These are phyloP conservation scores for Marcusenius ussheri DNA, from an alignment of 2,113 vertebrate species.

Conservation along the genomic window DNA sequence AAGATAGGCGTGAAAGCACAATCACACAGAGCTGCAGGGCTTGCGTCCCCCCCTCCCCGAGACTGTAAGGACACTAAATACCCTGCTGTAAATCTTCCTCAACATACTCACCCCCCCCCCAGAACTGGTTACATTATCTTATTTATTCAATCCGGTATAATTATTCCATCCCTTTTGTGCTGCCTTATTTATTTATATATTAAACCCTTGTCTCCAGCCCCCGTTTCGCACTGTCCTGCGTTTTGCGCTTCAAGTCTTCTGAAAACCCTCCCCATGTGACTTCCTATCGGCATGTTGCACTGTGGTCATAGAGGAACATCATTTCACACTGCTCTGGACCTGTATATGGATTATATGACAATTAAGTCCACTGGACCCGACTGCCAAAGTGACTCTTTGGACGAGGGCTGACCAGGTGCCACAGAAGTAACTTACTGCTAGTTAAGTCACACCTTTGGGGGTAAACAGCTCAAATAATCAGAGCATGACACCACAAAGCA, in stretches of 20 bases:
- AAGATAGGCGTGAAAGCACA: not conserved
- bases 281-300: not conserved
- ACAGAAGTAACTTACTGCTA: not conserved
- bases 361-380: not conserved
- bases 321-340: too few relatives aligned
- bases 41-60: too few relatives aligned
- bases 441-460: not conserved
- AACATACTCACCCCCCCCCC: not conserved
- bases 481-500: not conserved
- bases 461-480: not conserved
- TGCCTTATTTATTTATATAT: not conserved
- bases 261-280: not conserved
- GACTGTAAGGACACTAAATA: not conserved
- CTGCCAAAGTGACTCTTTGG: not conserved
- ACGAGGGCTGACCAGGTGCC: not conserved
- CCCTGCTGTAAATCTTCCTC: not conserved
- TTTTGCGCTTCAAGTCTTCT: not conserved
- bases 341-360: not conserved
- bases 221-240: not conserved
- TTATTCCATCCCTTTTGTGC: not conserved
- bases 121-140: not conserved
- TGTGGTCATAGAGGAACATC: not conserved
- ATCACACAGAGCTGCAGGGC: not conserved
- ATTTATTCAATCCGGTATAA: not conserved
- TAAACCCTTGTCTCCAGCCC: not conserved